Conservation (phyloP, 2,888 invertebrate genomes). For the Tridacna gigas region DNA sequence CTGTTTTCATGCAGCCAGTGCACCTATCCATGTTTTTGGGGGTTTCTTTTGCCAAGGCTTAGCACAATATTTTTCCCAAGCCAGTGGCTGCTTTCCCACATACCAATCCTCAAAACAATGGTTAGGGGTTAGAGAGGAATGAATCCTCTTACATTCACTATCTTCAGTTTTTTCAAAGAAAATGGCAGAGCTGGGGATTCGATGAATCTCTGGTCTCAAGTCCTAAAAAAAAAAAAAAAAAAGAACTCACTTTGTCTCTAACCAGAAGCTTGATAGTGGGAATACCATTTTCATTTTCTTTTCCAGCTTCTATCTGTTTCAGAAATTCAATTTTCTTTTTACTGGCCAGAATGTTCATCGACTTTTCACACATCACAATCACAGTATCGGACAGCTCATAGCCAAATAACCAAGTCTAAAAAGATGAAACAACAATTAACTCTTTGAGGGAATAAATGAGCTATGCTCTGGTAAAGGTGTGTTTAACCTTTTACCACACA, state of each 20-base stretch:
- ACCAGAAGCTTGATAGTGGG: constrained; percentile 94
- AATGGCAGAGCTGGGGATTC: too few relatives aligned
- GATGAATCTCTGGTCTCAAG: too few relatives aligned
- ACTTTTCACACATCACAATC: constrained; percentile 94
- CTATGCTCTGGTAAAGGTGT: too few relatives aligned
- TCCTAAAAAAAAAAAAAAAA: neutral
- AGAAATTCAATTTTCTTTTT: constrained; percentile 99
- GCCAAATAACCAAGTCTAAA: constrained; percentile 97
- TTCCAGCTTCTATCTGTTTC: constrained; percentile 87
- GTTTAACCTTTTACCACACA: neutral
- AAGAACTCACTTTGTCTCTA: constrained; percentile 92
- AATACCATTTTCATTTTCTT: constrained; percentile 87
- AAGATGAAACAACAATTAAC: neutral
- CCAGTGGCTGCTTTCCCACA: too few relatives aligned
- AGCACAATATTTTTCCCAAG: too few relatives aligned
- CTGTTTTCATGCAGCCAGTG: too few relatives aligned
- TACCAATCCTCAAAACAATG: too few relatives aligned
- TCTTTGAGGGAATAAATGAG: neutral
- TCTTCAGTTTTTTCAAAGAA: too few relatives aligned
- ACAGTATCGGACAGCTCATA: constrained; percentile 98
- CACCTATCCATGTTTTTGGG: too few relatives aligned
- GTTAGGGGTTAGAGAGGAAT: too few relatives aligned
- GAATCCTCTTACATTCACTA: too few relatives aligned
- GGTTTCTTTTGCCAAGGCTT: too few relatives aligned
- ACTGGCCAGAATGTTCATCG: constrained; percentile 95